A percentile compares a stretch with the other conserved stretches of the same genome.
These are phyloP conservation scores for Poecilia gillii DNA, from an alignment of 2,797 vertebrate species.

Conservation along the genomic window DNA sequence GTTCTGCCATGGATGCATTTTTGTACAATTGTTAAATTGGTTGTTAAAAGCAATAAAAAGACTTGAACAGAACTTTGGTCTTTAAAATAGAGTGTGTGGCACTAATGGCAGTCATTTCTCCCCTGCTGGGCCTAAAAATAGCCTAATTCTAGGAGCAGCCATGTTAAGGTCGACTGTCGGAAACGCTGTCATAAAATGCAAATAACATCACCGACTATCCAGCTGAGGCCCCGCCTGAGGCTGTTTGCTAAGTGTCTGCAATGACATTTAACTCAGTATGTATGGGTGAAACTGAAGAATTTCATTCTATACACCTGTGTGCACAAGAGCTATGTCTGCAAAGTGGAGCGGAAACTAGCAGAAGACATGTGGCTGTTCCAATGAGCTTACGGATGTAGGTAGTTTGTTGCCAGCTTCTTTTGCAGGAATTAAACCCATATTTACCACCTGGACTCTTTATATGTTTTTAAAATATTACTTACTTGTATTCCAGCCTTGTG, in stretches of 20 bases:
- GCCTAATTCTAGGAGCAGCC: constrained; percentile 25
- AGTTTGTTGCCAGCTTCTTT: neutral
- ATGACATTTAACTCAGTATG: constrained; percentile 18
- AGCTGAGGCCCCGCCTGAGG: constrained; percentile 7
- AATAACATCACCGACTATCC: constrained; percentile 22
- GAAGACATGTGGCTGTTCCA: constrained; percentile 11
- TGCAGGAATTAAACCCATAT: neutral
- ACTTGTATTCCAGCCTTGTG: neutral
- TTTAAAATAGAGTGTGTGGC: constrained; percentile 14
- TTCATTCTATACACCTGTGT: constrained; percentile 18
- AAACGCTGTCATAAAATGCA: constrained; percentile 26
- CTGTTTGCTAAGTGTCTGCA: constrained; percentile 25
- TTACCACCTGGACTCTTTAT: neutral
- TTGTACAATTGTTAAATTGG: neutral
- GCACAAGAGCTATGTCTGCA: constrained; percentile 8
- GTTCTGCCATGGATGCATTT: neutral
- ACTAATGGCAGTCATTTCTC: constrained; percentile 20
- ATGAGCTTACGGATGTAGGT: neutral
- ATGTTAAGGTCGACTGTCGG: constrained; percentile 20
- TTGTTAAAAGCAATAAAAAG: neutral
- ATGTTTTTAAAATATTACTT: neutral
- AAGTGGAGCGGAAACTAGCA: constrained; percentile 19
- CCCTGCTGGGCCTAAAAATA: constrained; percentile 45
- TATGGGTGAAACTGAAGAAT: neutral
- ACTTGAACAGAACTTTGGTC: neutral